These are phyloP conservation scores for Urechis unicinctus DNA, from an alignment of 2,888 invertebrate genomes.

Conservation along the genomic window DNA sequence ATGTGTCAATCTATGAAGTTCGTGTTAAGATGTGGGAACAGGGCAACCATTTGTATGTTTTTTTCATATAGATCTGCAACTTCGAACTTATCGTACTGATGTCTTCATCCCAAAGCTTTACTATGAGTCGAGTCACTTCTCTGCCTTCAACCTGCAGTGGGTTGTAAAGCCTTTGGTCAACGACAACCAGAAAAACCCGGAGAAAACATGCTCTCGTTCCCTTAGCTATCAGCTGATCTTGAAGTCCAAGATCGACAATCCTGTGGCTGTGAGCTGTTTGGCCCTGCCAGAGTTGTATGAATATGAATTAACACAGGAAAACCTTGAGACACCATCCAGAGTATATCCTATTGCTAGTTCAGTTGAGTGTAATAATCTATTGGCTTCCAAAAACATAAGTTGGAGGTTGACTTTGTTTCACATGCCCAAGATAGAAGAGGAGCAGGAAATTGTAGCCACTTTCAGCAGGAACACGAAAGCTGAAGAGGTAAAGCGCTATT, in stretches of 20 bases:
- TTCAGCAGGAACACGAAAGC: too few species aligned
- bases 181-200: slow-evolving; percentile 84
- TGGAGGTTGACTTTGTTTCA: slow-evolving; percentile 57
- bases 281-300: slow-evolving; percentile 74
- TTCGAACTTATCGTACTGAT: slow-evolving; percentile 91
- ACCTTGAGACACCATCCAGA: slow-evolving; percentile 71
- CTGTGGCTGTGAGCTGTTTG: slow-evolving; percentile 73
- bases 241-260: slow-evolving; percentile 47
- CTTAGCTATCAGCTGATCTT: slow-evolving; percentile 72
- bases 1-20: too few species aligned
- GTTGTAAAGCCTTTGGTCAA: slow-evolving; percentile 88
- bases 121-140: slow-evolving; percentile 87
- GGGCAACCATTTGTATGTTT: too few species aligned
- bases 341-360: slow-evolving; percentile 71
- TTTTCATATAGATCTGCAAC: slow-evolving; percentile 69
- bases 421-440: slow-evolving; percentile 9
- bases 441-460: too few species aligned
- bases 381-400: slow-evolving; percentile 84
- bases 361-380: slow-evolving; percentile 80
- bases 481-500: too few species aligned
- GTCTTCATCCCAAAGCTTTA: slow-evolving; percentile 89
- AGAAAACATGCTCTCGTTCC: slow-evolving; percentile 77
- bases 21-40: too few species aligned
- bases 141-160: slow-evolving; percentile 88
- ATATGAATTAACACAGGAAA: slow-evolving; percentile 75